These are phyloP conservation scores for Callopanchax toddi DNA, from an alignment of 2,113 vertebrate species.

Conservation along the genomic window DNA sequence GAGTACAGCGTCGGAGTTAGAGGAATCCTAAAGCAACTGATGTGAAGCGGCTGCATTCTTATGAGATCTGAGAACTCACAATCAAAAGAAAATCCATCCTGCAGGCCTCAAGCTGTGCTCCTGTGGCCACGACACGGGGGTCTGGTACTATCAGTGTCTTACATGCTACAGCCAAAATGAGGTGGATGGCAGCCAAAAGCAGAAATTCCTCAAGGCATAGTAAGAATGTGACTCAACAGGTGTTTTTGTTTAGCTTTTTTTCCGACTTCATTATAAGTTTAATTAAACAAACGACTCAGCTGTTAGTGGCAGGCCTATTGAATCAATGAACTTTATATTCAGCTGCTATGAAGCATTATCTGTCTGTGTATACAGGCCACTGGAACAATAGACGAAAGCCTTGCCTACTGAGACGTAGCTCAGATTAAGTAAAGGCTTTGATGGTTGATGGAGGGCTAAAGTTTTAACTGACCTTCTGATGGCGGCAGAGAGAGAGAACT, in stretches of 20 bases:
- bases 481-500: conserved; percentile 38
- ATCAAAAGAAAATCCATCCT: neutral
- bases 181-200: neutral
- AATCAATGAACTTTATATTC: neutral
- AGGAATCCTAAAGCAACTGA: neutral
- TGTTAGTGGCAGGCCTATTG: no score
- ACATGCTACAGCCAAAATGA: neutral
- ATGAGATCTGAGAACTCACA: neutral
- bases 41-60: neutral
- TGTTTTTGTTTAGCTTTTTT: neutral
- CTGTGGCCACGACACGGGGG: neutral
- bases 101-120: neutral
- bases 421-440: conserved; percentile 25
- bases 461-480: conserved; percentile 51
- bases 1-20: neutral
- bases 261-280: no score
- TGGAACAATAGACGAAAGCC: neutral
- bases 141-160: neutral
- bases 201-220: neutral
- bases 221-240: neutral
- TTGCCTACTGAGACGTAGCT: neutral
- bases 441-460: conserved; percentile 35
- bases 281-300: no score
- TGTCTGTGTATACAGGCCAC: neutral
- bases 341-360: neutral